Evolutionary conservation across 2,888 invertebrate genomes (phyloP).

Genomic region (Leptopilina myrica): DNA sequence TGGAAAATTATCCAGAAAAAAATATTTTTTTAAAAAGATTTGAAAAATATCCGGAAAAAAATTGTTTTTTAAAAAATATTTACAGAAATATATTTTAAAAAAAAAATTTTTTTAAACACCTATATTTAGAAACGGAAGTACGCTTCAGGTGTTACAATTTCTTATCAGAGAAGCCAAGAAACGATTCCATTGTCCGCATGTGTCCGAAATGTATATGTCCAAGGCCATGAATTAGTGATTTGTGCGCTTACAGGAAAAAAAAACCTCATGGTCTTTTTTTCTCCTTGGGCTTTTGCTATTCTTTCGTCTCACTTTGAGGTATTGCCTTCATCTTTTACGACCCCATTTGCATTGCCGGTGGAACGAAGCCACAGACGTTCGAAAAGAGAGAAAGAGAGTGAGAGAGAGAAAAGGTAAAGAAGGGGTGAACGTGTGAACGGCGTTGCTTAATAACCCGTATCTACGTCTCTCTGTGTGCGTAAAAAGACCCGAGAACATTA

Average conservation of each 20-base stretch:
- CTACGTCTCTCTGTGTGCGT: conserved; percentile 56
- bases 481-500: conserved; percentile 42
- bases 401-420: conserved; percentile 41
- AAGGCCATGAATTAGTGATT: conserved; percentile 64
- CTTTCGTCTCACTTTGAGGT: conserved; percentile 50
- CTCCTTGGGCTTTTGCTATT: conserved; percentile 47
- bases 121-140: conserved; percentile 66
- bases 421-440: conserved; percentile 66
- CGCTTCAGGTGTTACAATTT: conserved; percentile 69
- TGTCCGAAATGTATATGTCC: conserved; percentile 64
- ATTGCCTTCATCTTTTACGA: conserved; percentile 60
- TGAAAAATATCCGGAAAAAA: no score
- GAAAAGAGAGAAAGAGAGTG: conserved; percentile 43
- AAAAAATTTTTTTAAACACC: no score
- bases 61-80: conserved; percentile 23
- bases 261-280: conserved; percentile 41
- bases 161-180: conserved; percentile 66
- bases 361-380: conserved; percentile 52
- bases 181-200: conserved; percentile 67
- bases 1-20: no score
- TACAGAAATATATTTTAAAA: neutral
- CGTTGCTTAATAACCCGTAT: conserved; percentile 71
- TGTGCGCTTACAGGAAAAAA: conserved; percentile 43
- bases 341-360: conserved; percentile 61
- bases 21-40: neutral